Base-by-base conservation (phyloP, 2,888 invertebrate species). In the Hypena proboscidalis region DNA sequence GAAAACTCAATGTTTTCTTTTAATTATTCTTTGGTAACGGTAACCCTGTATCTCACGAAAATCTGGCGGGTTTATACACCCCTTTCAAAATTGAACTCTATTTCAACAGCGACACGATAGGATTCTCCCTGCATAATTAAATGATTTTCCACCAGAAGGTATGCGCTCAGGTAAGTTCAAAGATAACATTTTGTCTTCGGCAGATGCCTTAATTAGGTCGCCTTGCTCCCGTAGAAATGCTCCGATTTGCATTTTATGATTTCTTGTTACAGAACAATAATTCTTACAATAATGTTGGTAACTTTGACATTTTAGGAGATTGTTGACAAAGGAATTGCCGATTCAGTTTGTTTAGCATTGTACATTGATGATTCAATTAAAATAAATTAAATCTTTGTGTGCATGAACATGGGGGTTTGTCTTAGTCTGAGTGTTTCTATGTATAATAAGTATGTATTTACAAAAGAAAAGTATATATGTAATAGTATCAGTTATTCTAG, bases 131-230 rank as follows among this genome's bases (percentile, higher is more conserved):
- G 7, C 9, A 0, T 31, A 27, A 6, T 4, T 5, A 20, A n/a
- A 1, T 22, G 22, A 40, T 39, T 38, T 42, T 63, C 62, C 61
- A 70, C 46, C 64, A 58, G 62, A 62, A 64, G 74, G 72, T 63
- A 68, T 69, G 62, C 62, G 80, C 79, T 72, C 85, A 87, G 86
- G 86, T 87, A 83, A 83, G 88, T 87, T 89, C 85, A 85, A 86
- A 85, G 88, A 87, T 86, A 89, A 81, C 77, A 77, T 76, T n/a
- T 58, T 78, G 78, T 80, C 75, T 83, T 73, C 77, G 67, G 66
- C 52, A 67, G 71, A 50, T 63, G 71, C 70, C 74, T 78, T 85
- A 88, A 88, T 87, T 85, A 82, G 85, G 83, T 82, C 77, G 80
- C 67, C 73, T 81, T 71, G 79, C 76, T 74, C 70, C 50, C 63